These are phyloP conservation scores for Trichopria drosophilae DNA, from an alignment of 2,888 invertebrate genomes.

Conservation along the genomic window DNA sequence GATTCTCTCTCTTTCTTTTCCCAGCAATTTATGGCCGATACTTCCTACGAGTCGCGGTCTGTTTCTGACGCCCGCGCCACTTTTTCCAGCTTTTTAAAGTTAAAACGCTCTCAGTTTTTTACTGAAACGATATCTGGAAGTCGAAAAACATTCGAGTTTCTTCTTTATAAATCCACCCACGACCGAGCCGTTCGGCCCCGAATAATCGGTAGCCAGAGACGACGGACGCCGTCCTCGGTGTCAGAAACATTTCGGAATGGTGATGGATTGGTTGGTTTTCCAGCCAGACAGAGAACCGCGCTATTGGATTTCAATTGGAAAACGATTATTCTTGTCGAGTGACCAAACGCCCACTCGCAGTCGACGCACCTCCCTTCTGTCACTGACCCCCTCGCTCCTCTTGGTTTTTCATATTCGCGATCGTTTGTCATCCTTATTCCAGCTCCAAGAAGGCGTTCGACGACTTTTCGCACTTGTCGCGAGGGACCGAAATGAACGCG, in stretches of 20 bases:
- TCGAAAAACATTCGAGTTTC: neutral
- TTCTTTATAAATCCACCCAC: too few species aligned
- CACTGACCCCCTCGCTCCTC: conserved; percentile 13
- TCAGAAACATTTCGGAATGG: conserved; percentile 52
- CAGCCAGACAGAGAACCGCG: conserved; percentile 34
- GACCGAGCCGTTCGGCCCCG: too few species aligned
- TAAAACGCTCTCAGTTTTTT: conserved; percentile 14
- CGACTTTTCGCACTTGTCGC: too few species aligned
- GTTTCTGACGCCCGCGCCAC: neutral
- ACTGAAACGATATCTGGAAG: neutral
- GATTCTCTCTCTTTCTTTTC: conserved; percentile 51
- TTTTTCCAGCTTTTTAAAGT: neutral
- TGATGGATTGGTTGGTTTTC: conserved; percentile 40
- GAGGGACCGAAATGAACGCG: too few species aligned
- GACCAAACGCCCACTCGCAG: conserved; percentile 46
- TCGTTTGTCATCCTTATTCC: conserved; percentile 35
- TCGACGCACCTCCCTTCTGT: conserved; percentile 3
- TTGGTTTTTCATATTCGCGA: too few species aligned
- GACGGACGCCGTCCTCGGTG: too few species aligned
- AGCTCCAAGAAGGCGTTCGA: too few species aligned
- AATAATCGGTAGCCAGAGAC: too few species aligned
- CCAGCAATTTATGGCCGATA: too few species aligned
- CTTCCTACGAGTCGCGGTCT: conserved; percentile 25
- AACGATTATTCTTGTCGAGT: conserved; percentile 57
- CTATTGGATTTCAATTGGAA: conserved; percentile 57